Evolutionary conservation across 1,140 invertebrate genomes (phyloP), one percentile per base, ranked within the genome.

Genomic region (Telenomus remus): DNA sequence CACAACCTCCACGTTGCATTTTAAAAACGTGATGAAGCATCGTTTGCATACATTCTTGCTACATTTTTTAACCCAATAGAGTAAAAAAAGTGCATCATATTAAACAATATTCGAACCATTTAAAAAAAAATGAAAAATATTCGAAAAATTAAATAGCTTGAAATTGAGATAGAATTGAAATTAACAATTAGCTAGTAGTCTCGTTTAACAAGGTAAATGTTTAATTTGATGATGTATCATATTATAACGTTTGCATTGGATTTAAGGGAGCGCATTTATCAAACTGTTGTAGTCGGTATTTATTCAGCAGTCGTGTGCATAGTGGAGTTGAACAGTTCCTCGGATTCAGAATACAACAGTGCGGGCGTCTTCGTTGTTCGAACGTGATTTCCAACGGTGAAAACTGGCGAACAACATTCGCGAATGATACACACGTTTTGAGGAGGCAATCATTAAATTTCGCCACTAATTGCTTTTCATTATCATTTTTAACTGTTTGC

Each of bases 401-500:
- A n/a, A 39, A 50, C n/a, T 49, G 46, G 13, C 11, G 19, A 68
- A 46, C 27, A 46, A 46, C 14, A 1, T 44, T 10, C 10, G 19
- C 12, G 14, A 10, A 43, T 47, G 19, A 27, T 27, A 27, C 19
- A 27, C 9, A 51, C 55, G n/a, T 60, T 55, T 61, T 60, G 6
- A 27, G 12, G 42, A 44, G 50, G 47, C 14, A 37, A 27, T 50
- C 51, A 46, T 71, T 71, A 63, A 16, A 56, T 43, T 49, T 48
- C 33, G 16, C 15, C 1, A 37, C 46, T 44, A 71, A 50, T 46
- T 27, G 19, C 34, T 46, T 46, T 71, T 49, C 57, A 71, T 71
- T 63, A 63, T 56, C 51, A 63, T 71, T 51, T 60, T 70, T 61
- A 55, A 60, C 50, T 6, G n/a, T 55, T 43, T 49, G 27, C 47